phyloP scores from a whole-genome alignment of 2,113 vertebrate genomes.

The Cinclus mexicanus region DNA sequence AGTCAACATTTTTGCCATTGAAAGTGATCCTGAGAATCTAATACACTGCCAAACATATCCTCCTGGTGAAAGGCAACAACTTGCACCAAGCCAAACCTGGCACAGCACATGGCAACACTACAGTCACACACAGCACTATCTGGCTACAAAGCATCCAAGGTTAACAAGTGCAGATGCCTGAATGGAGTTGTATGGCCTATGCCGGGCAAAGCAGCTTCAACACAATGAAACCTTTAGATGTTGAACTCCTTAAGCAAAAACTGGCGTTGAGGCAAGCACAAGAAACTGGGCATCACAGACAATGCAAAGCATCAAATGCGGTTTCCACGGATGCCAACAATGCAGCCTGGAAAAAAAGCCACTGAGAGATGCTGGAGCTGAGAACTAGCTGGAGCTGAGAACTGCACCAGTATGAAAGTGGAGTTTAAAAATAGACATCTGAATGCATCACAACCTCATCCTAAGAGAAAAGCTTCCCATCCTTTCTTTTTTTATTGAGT shows the following conservation, averaged over 20 bases:
- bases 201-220: not conserved
- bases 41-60: not conserved
- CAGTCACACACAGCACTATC: not conserved
- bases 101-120: not conserved
- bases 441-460: not conserved
- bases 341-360: not conserved
- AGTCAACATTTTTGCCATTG: not conserved
- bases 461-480: not conserved
- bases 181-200: not conserved
- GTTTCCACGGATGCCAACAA: not conserved
- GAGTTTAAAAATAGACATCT: not conserved
- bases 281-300: not conserved
- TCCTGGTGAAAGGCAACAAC: not conserved
- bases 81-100: rapidly evolving
- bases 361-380: not conserved
- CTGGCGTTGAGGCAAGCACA: not conserved
- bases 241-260: not conserved
- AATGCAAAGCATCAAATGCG: not conserved
- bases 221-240: not conserved
- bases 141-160: rapidly evolving
- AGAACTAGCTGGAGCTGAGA: not conserved
- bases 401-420: not conserved
- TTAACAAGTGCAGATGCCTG: not conserved
- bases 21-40: not conserved
- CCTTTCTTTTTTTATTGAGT: not conserved